Evolutionary conservation across 2,888 invertebrate genomes (phyloP).

Genomic region (Cactoblastis cactorum): DNA sequence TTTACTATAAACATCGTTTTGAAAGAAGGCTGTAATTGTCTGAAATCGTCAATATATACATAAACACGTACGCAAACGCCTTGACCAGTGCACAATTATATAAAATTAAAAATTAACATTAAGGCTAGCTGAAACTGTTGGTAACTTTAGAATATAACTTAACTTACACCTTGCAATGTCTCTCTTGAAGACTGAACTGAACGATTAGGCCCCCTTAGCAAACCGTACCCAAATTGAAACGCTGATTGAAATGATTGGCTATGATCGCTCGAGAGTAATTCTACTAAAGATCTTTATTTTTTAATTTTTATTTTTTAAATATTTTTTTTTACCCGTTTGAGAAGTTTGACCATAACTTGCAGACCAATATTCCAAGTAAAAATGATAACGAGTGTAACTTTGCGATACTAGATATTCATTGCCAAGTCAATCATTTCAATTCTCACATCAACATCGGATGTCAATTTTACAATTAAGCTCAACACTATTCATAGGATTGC

Average conservation of each 20-base stretch:
- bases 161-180: slow-evolving; percentile 65
- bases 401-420: no score
- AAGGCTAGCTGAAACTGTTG: slow-evolving; percentile 76
- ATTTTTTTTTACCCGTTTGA: no score
- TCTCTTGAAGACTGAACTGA: slow-evolving; percentile 35
- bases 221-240: background rate
- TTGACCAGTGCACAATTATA: slow-evolving; percentile 51
- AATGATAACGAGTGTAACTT: no score
- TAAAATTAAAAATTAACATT: slow-evolving; percentile 58
- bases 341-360: no score
- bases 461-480: background rate
- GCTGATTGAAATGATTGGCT: background rate
- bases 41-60: slow-evolving; percentile 39
- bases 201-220: background rate
- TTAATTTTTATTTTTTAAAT: no score
- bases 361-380: no score
- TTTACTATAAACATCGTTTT: no score
- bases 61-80: slow-evolving; percentile 58
- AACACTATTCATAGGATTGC: background rate
- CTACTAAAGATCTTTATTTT: no score
- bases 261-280: no score
- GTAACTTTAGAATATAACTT: slow-evolving; percentile 73
- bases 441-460: background rate
- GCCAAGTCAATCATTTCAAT: background rate
- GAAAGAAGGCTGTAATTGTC: no score